Percentiles rank a stretch among this genome's conserved stretches.
Evolutionary conservation across 2,113 vertebrate genomes (phyloP).

Genomic region (Austrofundulus limnaeus): DNA sequence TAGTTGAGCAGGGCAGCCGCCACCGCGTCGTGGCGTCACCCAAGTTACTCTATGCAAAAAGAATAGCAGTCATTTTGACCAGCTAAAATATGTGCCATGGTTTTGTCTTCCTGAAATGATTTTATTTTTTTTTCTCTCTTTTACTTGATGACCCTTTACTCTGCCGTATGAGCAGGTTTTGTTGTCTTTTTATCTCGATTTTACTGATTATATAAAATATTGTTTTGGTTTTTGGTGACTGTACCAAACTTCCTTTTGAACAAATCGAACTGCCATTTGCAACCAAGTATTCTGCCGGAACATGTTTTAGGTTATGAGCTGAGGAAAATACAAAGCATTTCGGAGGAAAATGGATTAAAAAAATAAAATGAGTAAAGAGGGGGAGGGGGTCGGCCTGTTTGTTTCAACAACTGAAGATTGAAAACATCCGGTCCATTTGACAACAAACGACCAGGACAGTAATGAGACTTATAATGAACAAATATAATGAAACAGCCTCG

Average conservation of each 20-base stretch:
- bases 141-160: constrained; percentile 64
- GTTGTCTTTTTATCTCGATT: constrained; percentile 54
- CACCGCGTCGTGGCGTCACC: constrained; percentile 57
- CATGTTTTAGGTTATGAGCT: constrained; percentile 49
- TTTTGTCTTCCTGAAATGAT: constrained; percentile 81
- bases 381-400: constrained; percentile 10
- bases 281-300: constrained; percentile 65
- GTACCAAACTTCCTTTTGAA: constrained; percentile 71
- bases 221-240: constrained; percentile 69
- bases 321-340: constrained; percentile 42
- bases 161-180: constrained; percentile 64
- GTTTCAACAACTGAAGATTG: constrained; percentile 69
- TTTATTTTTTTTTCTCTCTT: constrained; percentile 49
- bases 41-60: constrained; percentile 83
- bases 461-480: constrained; percentile 25
- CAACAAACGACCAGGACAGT: constrained; percentile 33
- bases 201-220: constrained; percentile 64
- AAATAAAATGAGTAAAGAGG: background rate
- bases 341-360: constrained; percentile 8
- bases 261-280: constrained; percentile 80
- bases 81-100: constrained; percentile 85
- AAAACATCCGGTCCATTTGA: constrained; percentile 27
- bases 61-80: constrained; percentile 82
- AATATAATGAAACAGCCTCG: constrained; percentile 28
- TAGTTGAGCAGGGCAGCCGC: constrained; percentile 60